Percentiles rank a stretch among this genome's conserved stretches.
Conservation (phyloP, 2,113 vertebrate genomes). For the Ammodramus savannarum region DNA sequence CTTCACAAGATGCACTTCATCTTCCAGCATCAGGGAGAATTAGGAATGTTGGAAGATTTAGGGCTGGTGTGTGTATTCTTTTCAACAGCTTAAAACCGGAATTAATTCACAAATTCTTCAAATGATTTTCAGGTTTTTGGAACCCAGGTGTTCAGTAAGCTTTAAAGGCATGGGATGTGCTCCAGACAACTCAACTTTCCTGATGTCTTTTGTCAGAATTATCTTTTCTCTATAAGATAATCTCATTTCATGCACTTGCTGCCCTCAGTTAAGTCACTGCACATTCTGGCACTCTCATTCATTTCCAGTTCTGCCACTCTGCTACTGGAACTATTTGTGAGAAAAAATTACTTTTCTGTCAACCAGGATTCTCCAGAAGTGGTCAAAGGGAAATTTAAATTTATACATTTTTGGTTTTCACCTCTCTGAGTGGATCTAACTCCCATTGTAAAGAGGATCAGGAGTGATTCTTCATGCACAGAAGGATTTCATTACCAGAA, state of each 20-base stretch:
- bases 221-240: background rate
- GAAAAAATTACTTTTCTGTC: background rate
- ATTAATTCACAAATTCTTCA: background rate
- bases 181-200: background rate
- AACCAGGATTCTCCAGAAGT: background rate
- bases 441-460: background rate
- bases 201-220: background rate
- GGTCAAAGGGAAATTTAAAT: background rate
- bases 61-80: rapidly evolving
- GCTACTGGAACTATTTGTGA: background rate
- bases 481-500: background rate
- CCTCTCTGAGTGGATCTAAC: background rate
- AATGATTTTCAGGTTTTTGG: background rate
- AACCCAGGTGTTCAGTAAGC: background rate
- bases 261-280: background rate
- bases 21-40: background rate
- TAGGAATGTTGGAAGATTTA: background rate
- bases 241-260: background rate
- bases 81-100: background rate
- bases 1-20: background rate
- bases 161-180: background rate
- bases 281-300: background rate
- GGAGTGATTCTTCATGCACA: background rate
- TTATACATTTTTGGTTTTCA: background rate
- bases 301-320: background rate